These are phyloP conservation scores for Tragulus kanchil DNA, from an alignment of 2,113 vertebrate species.

Conservation along the genomic window DNA sequence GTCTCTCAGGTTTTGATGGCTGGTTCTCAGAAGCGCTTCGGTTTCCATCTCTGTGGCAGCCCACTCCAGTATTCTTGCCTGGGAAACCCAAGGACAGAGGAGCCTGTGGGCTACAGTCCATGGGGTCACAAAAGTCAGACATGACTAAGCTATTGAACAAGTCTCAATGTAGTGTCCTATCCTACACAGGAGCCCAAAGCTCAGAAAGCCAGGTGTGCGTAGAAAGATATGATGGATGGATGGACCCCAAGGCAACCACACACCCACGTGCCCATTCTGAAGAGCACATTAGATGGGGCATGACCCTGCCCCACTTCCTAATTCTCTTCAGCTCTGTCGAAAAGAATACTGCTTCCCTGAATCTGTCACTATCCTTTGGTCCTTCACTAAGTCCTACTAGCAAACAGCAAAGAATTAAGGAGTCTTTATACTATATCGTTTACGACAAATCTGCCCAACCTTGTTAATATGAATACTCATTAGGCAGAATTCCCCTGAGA, in stretches of 20 bases:
- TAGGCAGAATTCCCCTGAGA: not conserved
- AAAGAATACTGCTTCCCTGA: not conserved
- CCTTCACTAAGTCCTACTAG: not conserved
- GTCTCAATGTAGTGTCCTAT: not conserved
- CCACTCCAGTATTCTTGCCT: not conserved
- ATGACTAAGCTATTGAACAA: not conserved
- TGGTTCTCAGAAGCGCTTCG: not conserved
- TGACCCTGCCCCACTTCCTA: not conserved
- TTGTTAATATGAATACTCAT: constrained; percentile 37
- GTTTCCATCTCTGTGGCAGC: not conserved
- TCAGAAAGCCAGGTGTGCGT: not conserved
- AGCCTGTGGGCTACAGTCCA: not conserved
- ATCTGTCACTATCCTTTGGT: not conserved
- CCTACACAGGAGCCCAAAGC: not conserved
- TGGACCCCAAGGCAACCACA: not conserved
- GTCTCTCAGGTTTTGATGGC: not conserved
- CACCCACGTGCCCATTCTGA: not conserved
- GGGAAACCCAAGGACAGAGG: not conserved
- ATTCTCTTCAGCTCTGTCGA: not conserved
- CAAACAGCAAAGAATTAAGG: not conserved
- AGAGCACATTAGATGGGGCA: not conserved
- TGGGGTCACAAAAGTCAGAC: not conserved
- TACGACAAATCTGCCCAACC: not conserved
- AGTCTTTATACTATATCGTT: not conserved
- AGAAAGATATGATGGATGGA: not conserved